Base-by-base conservation (phyloP, 2,888 invertebrate species). In the Laothoe populi region DNA sequence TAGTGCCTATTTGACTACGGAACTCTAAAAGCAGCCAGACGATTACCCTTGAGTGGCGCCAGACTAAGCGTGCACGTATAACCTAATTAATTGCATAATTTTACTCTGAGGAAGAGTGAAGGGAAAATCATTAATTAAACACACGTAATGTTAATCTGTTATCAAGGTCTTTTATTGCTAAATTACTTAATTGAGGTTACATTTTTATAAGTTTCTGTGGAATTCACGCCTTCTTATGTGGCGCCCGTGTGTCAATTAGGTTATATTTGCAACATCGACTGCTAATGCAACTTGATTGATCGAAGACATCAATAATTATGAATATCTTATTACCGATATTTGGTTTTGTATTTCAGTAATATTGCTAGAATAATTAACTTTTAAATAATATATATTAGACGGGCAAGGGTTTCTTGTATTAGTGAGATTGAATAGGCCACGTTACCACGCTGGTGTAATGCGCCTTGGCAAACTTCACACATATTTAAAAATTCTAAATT, bases 1-100 rank as follows among this genome's bases (percentile, higher is more conserved):
- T 44, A 19, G 0, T 8, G 0, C 7, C 44, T 4, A 19, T 16
- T 19, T 44, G 8, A 19, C 44, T 19, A 44, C 44, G 19, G 7
- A 44, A 44, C 19, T 19, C 44, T 44, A 44, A 44, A 44, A 44
- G 19, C 19, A 44, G 44, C 44, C 59, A 31, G 59, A 45, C 59
- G 19, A 45, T 38, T 58, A 62, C 45, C 62, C 62, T 62, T 62
- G 62, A 62, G 40, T n/a, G 62, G 62, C 62, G 62, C 62, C 62
- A 62, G 62, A 58, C 62, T 58, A 62, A 57, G 40, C 42, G 58
- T 57, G 61, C 45, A 23, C 31, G 31, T 35, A 60, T 61, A 62
- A 62, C 62, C 62, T 58, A 62, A 42, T 62, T 58, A 46, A 58
- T 62, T 62, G 62, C 62, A 62, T 62, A 62, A 62, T 57, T 62